A percentile compares a stretch with the other conserved stretches of the same genome.
These are phyloP conservation scores for Melinaea marsaeus DNA, from an alignment of 2,888 invertebrate species.

Conservation along the genomic window DNA sequence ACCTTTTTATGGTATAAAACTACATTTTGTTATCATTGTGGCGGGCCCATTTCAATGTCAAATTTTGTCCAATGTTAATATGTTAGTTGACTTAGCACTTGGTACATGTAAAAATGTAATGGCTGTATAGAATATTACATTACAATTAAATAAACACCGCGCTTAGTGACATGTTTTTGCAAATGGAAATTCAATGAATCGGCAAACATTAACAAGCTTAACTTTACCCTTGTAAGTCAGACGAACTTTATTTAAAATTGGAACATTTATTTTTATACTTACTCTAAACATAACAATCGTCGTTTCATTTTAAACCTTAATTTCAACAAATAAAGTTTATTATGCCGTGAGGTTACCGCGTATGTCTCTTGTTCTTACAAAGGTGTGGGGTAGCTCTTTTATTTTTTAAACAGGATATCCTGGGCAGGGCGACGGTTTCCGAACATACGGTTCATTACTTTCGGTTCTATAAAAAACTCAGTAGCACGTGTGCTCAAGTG, in stretches of 20 bases:
- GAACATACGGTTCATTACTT: constrained; percentile 59
- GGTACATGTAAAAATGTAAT: too few relatives aligned
- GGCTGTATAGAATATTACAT: not conserved
- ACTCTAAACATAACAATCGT: constrained; percentile 4
- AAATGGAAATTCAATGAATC: not conserved
- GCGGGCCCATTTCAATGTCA: too few relatives aligned
- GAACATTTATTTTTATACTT: constrained; percentile 24
- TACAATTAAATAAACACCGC: not conserved
- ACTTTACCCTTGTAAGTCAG: constrained; percentile 7
- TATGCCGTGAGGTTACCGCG: constrained; percentile 9
- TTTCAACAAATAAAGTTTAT: not conserved
- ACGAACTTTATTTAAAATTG: constrained; percentile 16
- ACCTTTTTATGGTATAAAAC: too few relatives aligned
- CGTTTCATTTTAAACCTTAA: constrained; percentile 15
- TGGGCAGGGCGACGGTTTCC: constrained; percentile 61
- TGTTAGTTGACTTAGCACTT: too few relatives aligned
- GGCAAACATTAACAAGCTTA: constrained; percentile 2
- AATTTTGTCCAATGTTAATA: too few relatives aligned
- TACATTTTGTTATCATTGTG: too few relatives aligned
- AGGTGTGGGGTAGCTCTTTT: constrained; percentile 69
- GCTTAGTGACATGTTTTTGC: not conserved
- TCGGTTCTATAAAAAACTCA: constrained; percentile 55
- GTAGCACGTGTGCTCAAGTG: constrained; percentile 65
- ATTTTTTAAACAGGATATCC: constrained; percentile 75
- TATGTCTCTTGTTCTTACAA: constrained; percentile 33